Base-by-base conservation (phyloP, 2,113 vertebrate genomes). In the Polypterus bichir region DNA sequence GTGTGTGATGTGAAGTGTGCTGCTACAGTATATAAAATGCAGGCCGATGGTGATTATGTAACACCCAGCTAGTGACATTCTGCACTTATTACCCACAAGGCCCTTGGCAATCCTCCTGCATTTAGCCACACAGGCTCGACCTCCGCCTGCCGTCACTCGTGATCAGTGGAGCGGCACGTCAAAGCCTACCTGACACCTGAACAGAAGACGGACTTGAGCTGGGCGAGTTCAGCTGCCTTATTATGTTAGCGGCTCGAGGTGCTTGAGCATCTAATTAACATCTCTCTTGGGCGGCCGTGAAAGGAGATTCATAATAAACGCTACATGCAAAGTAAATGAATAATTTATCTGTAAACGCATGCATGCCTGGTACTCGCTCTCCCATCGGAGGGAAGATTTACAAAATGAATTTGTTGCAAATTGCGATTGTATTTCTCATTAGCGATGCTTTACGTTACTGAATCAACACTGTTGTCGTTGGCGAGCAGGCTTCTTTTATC, bases 341-440 rank as follows among this genome's bases (percentile, higher is more conserved):
- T 56, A 56, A 56, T 56, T 7, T 56, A 56, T 56, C 54, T 56
- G 54, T 56, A 11, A 56, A 27, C n/a, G 44, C 7, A 52, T 10
- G 10, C 51, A 52, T 56, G 3, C 10, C 54, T 56, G 54, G 5
- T n/a, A 6, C 10, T 10, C 9, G n/a, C 4, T n/a, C 11, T 56
- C 54, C 4, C 54, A 56, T n/a, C 6, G 54, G 54, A 56, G 4
- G n/a, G 54, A 5, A 56, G 54, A 56, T 56, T 56, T 7, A 56
- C 27, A 27, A 27, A 27, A 27, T 27, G 27, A 56, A 27, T 10
- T 6, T 10, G 44, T 56, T 56, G n/a, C n/a, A 6, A 8, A 27
- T 5, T 56, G 3, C 9, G 7, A 56, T 56, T 8, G 54, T n/a
- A 56, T 27, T 3, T 56, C 7, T 56, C 54, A 56, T 56, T 56